phyloP scores from a whole-genome alignment of 2,888 invertebrate genomes.

The Chaitophorus viminalis region DNA sequence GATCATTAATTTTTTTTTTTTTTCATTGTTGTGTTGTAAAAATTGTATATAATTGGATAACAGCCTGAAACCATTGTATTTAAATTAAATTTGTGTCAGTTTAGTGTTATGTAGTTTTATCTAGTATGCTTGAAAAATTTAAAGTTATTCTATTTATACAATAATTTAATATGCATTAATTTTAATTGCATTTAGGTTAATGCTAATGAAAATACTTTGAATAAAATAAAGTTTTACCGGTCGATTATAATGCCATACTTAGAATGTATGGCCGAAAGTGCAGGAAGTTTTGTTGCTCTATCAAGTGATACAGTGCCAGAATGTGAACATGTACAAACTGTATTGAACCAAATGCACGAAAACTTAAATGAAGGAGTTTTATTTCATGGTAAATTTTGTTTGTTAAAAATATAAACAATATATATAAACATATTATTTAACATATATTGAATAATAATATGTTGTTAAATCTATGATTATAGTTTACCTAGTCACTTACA shows the following conservation, averaged over 20 bases:
- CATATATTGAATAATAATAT: not conserved
- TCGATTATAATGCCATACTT: conserved; percentile 54
- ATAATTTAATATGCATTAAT: not conserved
- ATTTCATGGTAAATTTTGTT: conserved; percentile 43
- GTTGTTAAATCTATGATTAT: not conserved
- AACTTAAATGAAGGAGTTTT: conserved; percentile 35
- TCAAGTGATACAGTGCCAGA: conserved; percentile 11
- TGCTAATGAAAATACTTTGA: conserved; percentile 20
- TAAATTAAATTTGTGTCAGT: not conserved
- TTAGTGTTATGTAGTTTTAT: not conserved
- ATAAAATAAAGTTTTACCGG: conserved; percentile 40
- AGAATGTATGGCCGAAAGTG: conserved; percentile 59
- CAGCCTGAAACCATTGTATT: not conserved
- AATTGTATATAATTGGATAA: not conserved
- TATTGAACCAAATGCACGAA: conserved; percentile 48
- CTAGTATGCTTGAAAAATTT: not conserved
- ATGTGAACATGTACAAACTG: conserved; percentile 39
- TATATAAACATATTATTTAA: not conserved
- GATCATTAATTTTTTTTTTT: not conserved
- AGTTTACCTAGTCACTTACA: too few species aligned
- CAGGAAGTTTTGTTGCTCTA: conserved; percentile 37
- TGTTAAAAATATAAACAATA: not conserved
- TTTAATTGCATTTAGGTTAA: conserved; percentile 3
- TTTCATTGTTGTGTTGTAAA: not conserved
- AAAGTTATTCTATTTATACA: too few species aligned